Evolutionary conservation across 2,797 vertebrate genomes (phyloP), one percentile per base, ranked within the genome.

Genomic region (Atherinosoma microstoma): DNA sequence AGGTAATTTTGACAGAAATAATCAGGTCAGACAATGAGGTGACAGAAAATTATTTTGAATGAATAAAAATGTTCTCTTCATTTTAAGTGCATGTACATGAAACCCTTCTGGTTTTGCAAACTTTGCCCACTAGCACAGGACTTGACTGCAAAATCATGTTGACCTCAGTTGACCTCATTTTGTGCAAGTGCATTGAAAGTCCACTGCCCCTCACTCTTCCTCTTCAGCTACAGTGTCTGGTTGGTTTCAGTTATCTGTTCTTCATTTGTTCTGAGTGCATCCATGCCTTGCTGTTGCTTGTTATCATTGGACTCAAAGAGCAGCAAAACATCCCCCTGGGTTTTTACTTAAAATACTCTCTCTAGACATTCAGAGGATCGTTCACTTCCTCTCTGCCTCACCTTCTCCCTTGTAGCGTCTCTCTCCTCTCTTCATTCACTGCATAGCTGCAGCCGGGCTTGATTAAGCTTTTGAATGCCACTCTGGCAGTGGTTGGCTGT

Each of bases 91-190:
- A 16, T 18, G 40, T 18, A 42, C 2, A 3, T 42, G 40, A 42
- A 42, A 29, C 2, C 11, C 57, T 38, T 58, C 13, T 62, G 15
- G 34, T 34, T 20, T 62, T 60, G 57, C 24, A 66, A 32, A 32
- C 18, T 20, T 45, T 29, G 47, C 22, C 16, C 67, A 8, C 70
- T 64, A 29, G 38, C 53, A 29, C 3, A 56, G 34, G 49, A 27
- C 36, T 60, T 65, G 70, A 36, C 24, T 64, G 22, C 8, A 30
- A 8, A 57, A 5, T 20, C 42, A 22, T 1, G n/a, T 35, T 89
- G 78, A 87, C 90, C 88, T 85, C 70, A 81, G 63, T 29, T 91
- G 84, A 92, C 90, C 78, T 69, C 57, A 53, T 83, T 72, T 79
- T 61, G 51, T 68, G 36, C 77, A 35, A 51, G 36, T 38, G 56